Percentiles rank a stretch among this genome's conserved stretches.
Conservation (phyloP, 2,797 vertebrate genomes). For the Uromys caudimaculatus region DNA sequence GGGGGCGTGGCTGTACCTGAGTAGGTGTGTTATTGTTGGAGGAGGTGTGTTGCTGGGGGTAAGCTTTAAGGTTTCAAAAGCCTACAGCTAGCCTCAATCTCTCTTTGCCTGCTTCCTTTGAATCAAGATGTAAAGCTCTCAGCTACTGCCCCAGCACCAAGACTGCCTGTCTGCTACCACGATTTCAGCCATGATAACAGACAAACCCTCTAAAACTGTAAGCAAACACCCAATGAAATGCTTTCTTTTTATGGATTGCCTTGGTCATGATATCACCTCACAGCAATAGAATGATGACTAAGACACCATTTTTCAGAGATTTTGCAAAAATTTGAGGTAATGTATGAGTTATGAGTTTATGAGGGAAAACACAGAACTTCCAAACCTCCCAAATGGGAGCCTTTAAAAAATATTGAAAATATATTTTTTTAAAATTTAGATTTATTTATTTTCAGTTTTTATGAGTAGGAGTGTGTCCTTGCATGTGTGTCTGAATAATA, state of each 20-base stretch:
- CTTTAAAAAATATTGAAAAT: not conserved
- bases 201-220: not conserved
- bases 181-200: not conserved
- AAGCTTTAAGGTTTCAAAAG: not conserved
- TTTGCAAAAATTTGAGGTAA: not conserved
- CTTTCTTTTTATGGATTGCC: not conserved
- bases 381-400: not conserved
- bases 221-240: not conserved
- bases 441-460: not conserved
- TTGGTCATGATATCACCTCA: not conserved
- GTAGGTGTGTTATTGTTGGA: not conserved
- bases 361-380: not conserved
- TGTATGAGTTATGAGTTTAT: not conserved
- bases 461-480: not conserved
- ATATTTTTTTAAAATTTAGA: not conserved
- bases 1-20: not conserved
- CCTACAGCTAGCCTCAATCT: not conserved
- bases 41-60: not conserved
- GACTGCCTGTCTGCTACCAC: not conserved
- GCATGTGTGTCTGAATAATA: not conserved
- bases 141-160: not conserved
- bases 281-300: not conserved
- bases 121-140: not conserved
- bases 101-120: not conserved
- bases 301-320: not conserved